Percentiles rank a stretch among this genome's conserved stretches.
These are phyloP conservation scores for Ctenosaura bakeri DNA, from an alignment of 2,797 vertebrate genomes.

Conservation along the genomic window DNA sequence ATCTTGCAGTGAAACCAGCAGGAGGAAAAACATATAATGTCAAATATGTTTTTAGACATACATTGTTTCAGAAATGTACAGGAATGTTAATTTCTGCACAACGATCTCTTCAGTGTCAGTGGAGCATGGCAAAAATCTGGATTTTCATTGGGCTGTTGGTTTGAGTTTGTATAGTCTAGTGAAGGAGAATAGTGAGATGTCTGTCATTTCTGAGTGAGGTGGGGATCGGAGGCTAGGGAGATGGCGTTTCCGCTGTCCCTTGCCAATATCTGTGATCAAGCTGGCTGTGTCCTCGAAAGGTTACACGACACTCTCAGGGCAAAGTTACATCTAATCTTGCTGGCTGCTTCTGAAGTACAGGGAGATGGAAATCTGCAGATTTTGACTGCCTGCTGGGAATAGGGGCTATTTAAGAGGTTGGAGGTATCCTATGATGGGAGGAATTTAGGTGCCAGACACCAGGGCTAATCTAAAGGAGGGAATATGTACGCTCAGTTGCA, in stretches of 20 bases:
- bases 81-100: neutral
- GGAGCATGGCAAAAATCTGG: neutral
- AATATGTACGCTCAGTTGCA: neutral
- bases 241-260: neutral
- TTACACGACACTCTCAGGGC: neutral
- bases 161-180: neutral
- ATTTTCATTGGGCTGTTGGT: neutral
- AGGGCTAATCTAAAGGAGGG: neutral
- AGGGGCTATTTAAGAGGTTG: slow-evolving; percentile 44
- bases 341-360: slow-evolving; percentile 27
- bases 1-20: neutral
- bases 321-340: slow-evolving; percentile 57
- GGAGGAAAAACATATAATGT: neutral
- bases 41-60: neutral
- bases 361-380: slow-evolving; percentile 14
- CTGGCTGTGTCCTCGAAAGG: slow-evolving; percentile 4
- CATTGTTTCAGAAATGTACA: neutral
- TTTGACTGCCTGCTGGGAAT: fast-evolving
- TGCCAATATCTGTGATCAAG: slow-evolving; percentile 15
- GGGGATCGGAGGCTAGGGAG: neutral
- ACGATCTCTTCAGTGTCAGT: neutral
- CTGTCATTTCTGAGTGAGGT: neutral
- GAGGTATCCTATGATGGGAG: neutral
- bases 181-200: neutral
- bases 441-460: neutral